phyloP scores from a whole-genome alignment of 2,888 invertebrate genomes.

The Luperina testacea region DNA sequence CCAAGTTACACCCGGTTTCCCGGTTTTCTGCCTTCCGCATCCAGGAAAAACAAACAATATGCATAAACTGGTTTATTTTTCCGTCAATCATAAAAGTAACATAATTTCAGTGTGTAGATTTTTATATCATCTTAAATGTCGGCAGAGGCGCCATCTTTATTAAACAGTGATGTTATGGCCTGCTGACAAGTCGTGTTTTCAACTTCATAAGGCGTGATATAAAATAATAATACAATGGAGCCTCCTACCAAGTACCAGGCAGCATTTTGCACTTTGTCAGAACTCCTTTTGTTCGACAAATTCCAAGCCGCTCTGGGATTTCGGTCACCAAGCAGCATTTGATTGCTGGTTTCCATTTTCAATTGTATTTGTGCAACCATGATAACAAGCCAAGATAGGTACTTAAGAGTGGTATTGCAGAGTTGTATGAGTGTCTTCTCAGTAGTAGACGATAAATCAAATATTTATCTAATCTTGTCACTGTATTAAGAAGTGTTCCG shows the following conservation, averaged over 20 bases:
- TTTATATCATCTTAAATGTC: background rate
- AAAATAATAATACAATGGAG: background rate
- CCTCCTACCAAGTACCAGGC: background rate
- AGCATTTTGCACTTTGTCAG: background rate
- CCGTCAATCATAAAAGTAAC: slow-evolving; percentile 1
- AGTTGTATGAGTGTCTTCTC: background rate
- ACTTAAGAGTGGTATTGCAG: background rate
- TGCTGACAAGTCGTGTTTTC: background rate
- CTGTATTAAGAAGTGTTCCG: background rate
- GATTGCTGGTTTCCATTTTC: background rate
- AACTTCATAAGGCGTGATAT: no score
- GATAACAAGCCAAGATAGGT: background rate
- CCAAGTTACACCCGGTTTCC: background rate
- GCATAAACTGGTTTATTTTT: slow-evolving; percentile 7
- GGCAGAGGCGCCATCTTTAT: slow-evolving; percentile 3
- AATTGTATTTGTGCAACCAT: background rate
- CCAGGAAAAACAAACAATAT: background rate
- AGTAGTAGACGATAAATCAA: background rate
- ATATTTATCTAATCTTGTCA: background rate
- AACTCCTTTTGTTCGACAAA: background rate
- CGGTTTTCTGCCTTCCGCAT: background rate
- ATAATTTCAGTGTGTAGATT: slow-evolving; percentile 8
- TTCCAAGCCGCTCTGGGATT: background rate
- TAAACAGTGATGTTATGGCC: background rate
- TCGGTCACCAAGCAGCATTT: background rate